Base-by-base conservation (phyloP, 2,113 vertebrate species). In the Podiceps cristatus region DNA sequence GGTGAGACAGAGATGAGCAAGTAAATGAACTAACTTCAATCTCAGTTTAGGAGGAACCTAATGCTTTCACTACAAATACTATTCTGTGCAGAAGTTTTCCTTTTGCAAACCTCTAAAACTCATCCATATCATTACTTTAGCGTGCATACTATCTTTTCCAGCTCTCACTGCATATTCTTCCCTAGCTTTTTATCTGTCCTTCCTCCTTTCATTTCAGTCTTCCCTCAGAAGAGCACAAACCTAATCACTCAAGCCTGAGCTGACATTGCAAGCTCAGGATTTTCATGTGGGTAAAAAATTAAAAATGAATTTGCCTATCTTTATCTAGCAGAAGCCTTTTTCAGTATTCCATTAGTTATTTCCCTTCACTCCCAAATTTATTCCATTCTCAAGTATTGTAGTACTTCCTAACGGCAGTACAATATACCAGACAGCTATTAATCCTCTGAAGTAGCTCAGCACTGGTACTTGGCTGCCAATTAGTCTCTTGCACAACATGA, bases 241-340 rank as follows among this genome's bases (percentile, higher is more conserved):
- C 8, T 0, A 72, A 44, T 69, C 67, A 79, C 18, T 86, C 49
- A 81, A 85, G n/a, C 31, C 58, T 74, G 27, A 94, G 8, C 9
- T 87, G 45, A 84, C 59, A 69, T 87, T 93, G 93, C 72, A 93
- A 91, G 37, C 9, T 37, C 37, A 90, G 52, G 59, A 91, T 88
- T 85, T 93, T 91, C 45, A 89, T 79, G 16, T 49, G 5, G 15
- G 20, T 76, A 76, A 55, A 93, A 86, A 95, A 79, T 78, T 60
- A 71, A 20, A 87, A 87, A 74, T 29, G 8, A 59, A 62, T 95
- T 90, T 87, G 2, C 37, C 23, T 25, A 15, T 59, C 53, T 64
- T 69, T 76, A 29, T 40, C 12, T 68, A 80, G 33, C 10, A 86
- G 25, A 86, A 86, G 3, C 29, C 15, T 76, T 91, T 78, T 78